Evolutionary conservation across 2,888 invertebrate genomes (phyloP), one percentile per base, ranked within the genome.

Genomic region (Xanthia icteritia): DNA sequence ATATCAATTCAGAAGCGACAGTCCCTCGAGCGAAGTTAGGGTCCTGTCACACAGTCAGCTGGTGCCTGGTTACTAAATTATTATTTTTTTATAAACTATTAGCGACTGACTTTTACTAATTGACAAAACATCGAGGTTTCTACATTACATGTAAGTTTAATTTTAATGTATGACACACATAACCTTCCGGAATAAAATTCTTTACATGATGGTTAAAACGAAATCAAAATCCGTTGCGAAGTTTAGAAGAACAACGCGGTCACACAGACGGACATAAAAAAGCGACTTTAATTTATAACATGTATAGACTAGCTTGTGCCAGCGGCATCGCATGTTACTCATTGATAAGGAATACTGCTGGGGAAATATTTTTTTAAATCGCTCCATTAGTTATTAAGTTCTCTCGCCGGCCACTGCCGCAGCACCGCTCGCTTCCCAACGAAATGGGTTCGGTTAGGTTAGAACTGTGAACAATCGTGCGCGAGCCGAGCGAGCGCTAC

Each of bases 1-100:
- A 85, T 81, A 85, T 84, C 70, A 81, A 85, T 76, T 85, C 76
- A 81, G 85, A 51, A 76, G 85, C 76, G 67, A 72, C 64, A 51
- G 15, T 0, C 60, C 73, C 84, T 23, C 61, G n/a, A 58, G 75
- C 64, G 8, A 54, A 42, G 9, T 80, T 60, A 75, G 58, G 58
- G 61, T 51, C 17, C 31, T 9, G n/a, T 58, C 76, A 76, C 56
- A 74, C 20, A 6, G 36, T 15, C 36, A 17, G 8, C 4, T 61
- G 36, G 42, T 39, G n/a, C 20, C 48, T 51, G 51, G 20, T 51
- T 23, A 39, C n/a, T 48, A 31, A 42, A 72, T 60, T 36, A 73
- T 45, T 54, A 48, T n/a, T 20, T n/a, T 64, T 31, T 51, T 48
- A 58, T 58, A 60, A 9, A 60, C 20, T 60, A 60, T 3, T 27